Percentiles rank a stretch among this genome's conserved stretches.
phyloP scores from a whole-genome alignment of 1,140 invertebrate genomes.

The Eciton burchellii region DNA sequence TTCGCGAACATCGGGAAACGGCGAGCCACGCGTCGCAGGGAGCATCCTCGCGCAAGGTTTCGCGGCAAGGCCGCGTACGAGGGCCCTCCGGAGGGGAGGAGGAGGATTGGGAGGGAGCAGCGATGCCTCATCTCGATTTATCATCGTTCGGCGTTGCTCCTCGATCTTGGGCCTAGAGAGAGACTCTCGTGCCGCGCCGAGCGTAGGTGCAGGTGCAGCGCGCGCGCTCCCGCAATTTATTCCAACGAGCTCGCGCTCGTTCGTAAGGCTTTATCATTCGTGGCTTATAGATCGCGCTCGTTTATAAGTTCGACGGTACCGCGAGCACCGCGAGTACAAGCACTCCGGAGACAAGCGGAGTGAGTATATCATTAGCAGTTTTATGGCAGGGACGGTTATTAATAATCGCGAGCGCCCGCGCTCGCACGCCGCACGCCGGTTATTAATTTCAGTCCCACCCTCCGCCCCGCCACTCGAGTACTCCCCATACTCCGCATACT shows the following conservation, averaged over 20 bases:
- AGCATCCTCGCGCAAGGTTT: neutral
- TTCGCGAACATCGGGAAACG: slow-evolving; percentile 8
- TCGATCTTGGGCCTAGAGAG: slow-evolving; percentile 25
- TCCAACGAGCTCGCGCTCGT: slow-evolving; percentile 61
- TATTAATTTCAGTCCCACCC: slow-evolving; percentile 71
- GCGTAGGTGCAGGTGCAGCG: slow-evolving; percentile 70
- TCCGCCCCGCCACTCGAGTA: too few relatives aligned
- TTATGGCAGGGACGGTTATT: slow-evolving; percentile 62
- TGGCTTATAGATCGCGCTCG: slow-evolving; percentile 65
- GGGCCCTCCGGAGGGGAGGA: neutral
- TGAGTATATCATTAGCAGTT: slow-evolving; percentile 73
- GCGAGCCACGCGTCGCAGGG: neutral
- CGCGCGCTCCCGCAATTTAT: slow-evolving; percentile 64
- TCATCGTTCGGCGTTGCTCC: slow-evolving; percentile 44
- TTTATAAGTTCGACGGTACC: slow-evolving; percentile 72
- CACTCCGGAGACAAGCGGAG: slow-evolving; percentile 70
- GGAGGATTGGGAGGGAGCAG: too few relatives aligned
- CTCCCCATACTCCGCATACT: too few relatives aligned
- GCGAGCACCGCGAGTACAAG: slow-evolving; percentile 73
- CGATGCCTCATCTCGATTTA: slow-evolving; percentile 65
- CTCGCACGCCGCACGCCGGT: slow-evolving; percentile 23
- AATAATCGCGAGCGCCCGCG: slow-evolving; percentile 54
- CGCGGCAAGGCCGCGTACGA: neutral
- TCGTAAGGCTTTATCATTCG: slow-evolving; percentile 71
- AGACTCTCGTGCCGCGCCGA: neutral